These are phyloP conservation scores for Branchinecta lindahli DNA, from an alignment of 1,140 invertebrate species.

Conservation along the genomic window DNA sequence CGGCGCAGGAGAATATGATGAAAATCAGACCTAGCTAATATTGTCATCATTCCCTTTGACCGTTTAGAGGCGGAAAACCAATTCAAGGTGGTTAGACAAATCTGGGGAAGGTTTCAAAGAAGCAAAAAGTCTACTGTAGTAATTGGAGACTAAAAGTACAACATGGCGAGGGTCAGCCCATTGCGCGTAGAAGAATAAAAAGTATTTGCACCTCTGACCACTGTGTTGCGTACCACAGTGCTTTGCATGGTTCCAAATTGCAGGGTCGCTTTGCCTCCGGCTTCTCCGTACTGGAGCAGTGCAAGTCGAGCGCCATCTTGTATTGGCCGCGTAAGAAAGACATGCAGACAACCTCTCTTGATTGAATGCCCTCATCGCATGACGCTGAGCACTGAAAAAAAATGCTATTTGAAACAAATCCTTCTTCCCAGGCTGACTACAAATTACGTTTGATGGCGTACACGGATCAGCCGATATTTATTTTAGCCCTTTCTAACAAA, in stretches of 20 bases:
- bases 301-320: slow-evolving; percentile 30
- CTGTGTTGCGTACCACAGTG: slow-evolving; percentile 44
- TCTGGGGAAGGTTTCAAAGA: slow-evolving; percentile 7
- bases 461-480: too few species aligned
- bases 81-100: neutral
- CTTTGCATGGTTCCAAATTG: slow-evolving; percentile 36
- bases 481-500: too few species aligned
- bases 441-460: too few species aligned
- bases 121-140: neutral
- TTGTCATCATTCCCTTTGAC: too few species aligned
- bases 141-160: too few species aligned
- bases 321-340: slow-evolving; percentile 32
- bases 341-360: slow-evolving; percentile 43
- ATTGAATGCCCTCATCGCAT: slow-evolving; percentile 44
- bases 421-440: neutral
- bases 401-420: slow-evolving; percentile 12
- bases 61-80: too few species aligned
- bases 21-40: too few species aligned
- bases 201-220: slow-evolving; percentile 38
- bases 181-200: too few species aligned
- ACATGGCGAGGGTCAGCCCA: too few species aligned
- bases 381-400: slow-evolving; percentile 41
- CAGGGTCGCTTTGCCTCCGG: slow-evolving; percentile 33
- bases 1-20: too few species aligned
- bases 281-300: slow-evolving; percentile 31